phyloP scores from a whole-genome alignment of 2,888 invertebrate genomes.

The Stegana nigrithorax region DNA sequence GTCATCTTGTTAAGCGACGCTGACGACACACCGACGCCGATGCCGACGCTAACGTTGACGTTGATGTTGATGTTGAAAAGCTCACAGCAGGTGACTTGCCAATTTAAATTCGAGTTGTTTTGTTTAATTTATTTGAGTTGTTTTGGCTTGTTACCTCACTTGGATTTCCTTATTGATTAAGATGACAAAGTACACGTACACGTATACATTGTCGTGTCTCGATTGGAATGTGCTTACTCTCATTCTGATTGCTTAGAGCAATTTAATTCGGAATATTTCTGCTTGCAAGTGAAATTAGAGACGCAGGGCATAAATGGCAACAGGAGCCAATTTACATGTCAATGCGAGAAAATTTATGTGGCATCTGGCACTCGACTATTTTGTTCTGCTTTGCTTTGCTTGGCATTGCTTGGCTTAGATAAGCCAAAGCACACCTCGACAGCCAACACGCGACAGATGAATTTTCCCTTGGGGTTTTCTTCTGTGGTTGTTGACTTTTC shows the following conservation, averaged over 20 bases:
- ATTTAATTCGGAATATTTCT: not conserved
- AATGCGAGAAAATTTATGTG: conserved; percentile 22
- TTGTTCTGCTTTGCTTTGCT: conserved; percentile 10
- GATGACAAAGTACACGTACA: no score
- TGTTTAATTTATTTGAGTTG: no score
- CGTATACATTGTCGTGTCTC: no score
- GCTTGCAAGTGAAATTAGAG: not conserved
- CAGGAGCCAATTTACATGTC: conserved; percentile 51
- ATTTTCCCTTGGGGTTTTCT: conserved; percentile 32
- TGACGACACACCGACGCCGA: no score
- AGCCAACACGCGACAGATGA: not conserved
- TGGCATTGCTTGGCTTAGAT: conserved; percentile 27
- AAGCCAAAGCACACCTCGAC: not conserved
- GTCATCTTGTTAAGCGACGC: no score
- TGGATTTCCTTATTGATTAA: no score
- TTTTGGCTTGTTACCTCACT: no score
- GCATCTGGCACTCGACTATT: conserved; percentile 24
- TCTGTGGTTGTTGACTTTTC: conserved; percentile 52
- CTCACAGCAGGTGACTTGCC: no score
- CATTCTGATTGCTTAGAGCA: not conserved
- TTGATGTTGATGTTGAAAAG: not conserved
- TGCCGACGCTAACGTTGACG: not conserved
- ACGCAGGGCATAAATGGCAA: conserved; percentile 11
- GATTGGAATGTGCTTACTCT: no score
- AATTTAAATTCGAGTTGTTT: no score